Percentiles rank a stretch among this genome's conserved stretches.
Evolutionary conservation across 2,113 vertebrate genomes (phyloP).

Genomic region (Opisthocomus hoazin): DNA sequence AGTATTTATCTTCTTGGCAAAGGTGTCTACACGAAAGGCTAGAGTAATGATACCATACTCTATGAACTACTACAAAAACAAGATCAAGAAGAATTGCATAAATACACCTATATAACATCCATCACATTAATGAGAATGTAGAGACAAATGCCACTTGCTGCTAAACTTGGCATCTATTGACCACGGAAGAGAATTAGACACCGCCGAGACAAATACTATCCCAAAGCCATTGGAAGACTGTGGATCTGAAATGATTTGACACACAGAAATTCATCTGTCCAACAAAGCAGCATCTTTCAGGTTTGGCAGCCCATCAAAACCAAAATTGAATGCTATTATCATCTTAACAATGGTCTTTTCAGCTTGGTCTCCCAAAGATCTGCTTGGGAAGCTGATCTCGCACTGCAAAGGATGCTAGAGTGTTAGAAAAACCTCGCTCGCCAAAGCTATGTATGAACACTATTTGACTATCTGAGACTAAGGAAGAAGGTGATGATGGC

Average conservation of each 20-base stretch:
- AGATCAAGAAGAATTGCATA: constrained; percentile 55
- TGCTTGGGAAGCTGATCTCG: background rate
- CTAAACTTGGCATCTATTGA: constrained; percentile 24
- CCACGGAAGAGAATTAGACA: background rate
- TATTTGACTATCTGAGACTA: background rate
- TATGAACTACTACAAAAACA: constrained; percentile 46
- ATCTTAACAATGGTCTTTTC: background rate
- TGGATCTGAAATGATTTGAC: background rate
- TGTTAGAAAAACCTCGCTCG: background rate
- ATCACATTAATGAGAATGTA: background rate
- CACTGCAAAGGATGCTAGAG: background rate
- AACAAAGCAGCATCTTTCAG: background rate
- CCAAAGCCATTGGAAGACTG: background rate
- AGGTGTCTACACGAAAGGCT: constrained; percentile 4
- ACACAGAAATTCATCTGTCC: background rate
- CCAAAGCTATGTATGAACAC: background rate
- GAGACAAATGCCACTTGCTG: constrained; percentile 2
- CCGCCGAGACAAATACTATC: background rate
- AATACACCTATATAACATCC: constrained; percentile 30
- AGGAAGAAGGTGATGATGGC: background rate
- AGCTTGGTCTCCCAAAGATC: background rate
- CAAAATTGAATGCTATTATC: background rate
- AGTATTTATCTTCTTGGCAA: constrained; percentile 50
- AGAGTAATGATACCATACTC: constrained; percentile 27
- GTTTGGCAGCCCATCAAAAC: background rate